A percentile compares a stretch with the other conserved stretches of the same genome.
Conservation (phyloP, 2,113 vertebrate genomes). For the Eidolon helvum region DNA sequence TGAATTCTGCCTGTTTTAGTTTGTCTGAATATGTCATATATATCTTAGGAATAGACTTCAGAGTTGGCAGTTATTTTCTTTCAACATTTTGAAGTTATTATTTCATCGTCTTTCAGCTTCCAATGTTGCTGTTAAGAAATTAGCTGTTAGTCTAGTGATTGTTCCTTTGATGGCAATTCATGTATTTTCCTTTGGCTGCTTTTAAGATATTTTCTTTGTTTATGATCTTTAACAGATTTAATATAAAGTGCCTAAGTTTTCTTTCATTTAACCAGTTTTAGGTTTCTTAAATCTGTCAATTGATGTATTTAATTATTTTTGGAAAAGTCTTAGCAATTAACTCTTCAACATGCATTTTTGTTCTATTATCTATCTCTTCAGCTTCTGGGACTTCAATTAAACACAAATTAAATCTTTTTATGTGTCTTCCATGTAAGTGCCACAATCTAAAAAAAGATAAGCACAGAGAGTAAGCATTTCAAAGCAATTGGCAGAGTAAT, state of each 20-base stretch:
- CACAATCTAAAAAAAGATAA: not conserved
- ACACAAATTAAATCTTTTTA: not conserved
- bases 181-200: not conserved
- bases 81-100: not conserved
- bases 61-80: not conserved
- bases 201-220: not conserved
- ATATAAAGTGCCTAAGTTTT: not conserved
- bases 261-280: not conserved
- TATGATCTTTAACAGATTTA: not conserved
- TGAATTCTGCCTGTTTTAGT: not conserved
- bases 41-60: not conserved
- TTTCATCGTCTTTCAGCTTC: constrained; percentile 11
- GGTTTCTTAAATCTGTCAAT: not conserved
- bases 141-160: not conserved
- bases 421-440: not conserved
- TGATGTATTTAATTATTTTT: not conserved
- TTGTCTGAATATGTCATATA: not conserved
- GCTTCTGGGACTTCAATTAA: not conserved
- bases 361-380: not conserved
- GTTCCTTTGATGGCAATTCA: not conserved
- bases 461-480: not conserved
- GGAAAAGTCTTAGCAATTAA: not conserved
- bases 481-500: not conserved
- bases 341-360: not conserved
- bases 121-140: not conserved